These are phyloP conservation scores for Lasiurus cinereus DNA, from an alignment of 2,113 vertebrate genomes.

Conservation along the genomic window DNA sequence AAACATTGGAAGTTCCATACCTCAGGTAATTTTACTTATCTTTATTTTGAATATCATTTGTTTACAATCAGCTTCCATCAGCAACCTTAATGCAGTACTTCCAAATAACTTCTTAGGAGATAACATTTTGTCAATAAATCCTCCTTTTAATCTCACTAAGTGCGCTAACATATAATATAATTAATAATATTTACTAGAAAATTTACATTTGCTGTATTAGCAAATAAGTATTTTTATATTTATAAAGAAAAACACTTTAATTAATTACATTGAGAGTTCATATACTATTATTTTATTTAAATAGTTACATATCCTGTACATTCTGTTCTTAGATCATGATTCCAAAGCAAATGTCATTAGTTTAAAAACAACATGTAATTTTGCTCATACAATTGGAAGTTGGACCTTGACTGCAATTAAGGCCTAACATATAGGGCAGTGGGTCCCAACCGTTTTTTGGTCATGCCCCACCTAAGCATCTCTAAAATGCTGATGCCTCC, in stretches of 20 bases:
- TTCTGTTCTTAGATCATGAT: neutral
- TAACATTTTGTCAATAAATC: constrained; percentile 28
- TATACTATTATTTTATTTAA: neutral
- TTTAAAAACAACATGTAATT: constrained; percentile 10
- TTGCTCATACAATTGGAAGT: neutral
- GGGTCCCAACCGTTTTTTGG: too few species aligned
- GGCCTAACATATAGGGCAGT: neutral
- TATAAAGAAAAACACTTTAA: neutral
- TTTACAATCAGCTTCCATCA: neutral
- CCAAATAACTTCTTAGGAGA: neutral
- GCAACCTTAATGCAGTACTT: neutral
- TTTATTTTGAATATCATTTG: neutral
- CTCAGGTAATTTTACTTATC: neutral
- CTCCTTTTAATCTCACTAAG: neutral
- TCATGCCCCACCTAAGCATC: too few species aligned
- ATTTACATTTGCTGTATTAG: neutral
- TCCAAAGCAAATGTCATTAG: neutral
- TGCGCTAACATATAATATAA: neutral
- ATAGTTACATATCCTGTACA: neutral
- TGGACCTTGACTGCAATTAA: neutral
- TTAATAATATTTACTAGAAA: neutral
- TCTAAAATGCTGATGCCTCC: too few species aligned
- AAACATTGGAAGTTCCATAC: neutral
- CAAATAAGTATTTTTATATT: neutral
- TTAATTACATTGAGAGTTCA: neutral